Evolutionary conservation across 2,888 invertebrate species (phyloP).

Genomic region (Dinocampus coccinellae): DNA sequence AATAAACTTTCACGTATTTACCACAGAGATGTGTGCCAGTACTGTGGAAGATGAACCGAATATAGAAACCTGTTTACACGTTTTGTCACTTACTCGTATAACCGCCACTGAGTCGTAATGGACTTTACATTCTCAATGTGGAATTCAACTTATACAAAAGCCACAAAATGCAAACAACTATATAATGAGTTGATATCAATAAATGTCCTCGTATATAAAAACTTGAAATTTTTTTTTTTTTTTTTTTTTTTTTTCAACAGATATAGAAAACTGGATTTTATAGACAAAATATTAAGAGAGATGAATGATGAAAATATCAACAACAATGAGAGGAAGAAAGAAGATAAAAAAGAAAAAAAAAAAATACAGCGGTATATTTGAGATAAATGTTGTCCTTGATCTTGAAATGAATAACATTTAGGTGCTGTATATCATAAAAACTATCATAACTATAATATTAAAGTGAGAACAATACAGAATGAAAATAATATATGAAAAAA

Average conservation of each 20-base stretch:
- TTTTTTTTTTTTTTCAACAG: neutral
- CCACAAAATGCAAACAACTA: neutral
- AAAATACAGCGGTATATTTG: constrained; percentile 30
- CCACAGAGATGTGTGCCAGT: neutral
- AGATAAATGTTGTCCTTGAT: constrained; percentile 62
- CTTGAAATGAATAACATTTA: constrained; percentile 57
- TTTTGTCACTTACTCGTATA: constrained; percentile 32
- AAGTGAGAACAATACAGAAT: neutral
- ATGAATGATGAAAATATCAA: neutral
- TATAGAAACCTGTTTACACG: constrained; percentile 45
- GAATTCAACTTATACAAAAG: neutral
- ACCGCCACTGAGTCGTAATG: neutral
- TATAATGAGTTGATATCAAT: neutral
- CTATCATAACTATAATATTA: constrained; percentile 33
- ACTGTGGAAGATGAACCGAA: constrained; percentile 29
- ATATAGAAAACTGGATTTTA: neutral
- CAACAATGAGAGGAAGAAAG: too few species aligned
- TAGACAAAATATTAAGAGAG: neutral
- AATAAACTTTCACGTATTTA: constrained; percentile 23
- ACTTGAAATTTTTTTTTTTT: neutral
- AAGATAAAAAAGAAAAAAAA: constrained; percentile 20
- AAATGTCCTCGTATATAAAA: neutral
- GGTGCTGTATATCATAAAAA: constrained; percentile 25
- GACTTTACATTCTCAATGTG: constrained; percentile 8
- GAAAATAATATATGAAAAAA: neutral